Evolutionary conservation across 2,797 vertebrate species (phyloP).

Genomic region (Cyprinodon diabolis): DNA sequence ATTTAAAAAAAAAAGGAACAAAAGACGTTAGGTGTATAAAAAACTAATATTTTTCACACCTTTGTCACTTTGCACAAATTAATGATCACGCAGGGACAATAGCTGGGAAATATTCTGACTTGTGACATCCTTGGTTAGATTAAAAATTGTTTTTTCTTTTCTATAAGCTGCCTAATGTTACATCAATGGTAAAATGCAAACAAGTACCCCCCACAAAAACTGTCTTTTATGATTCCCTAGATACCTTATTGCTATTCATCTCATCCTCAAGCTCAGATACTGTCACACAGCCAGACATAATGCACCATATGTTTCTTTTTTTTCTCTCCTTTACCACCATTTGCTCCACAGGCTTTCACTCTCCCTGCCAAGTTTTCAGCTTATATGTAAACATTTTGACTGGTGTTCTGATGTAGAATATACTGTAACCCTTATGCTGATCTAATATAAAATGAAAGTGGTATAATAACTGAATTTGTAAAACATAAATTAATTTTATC

Average conservation of each 20-base stretch:
- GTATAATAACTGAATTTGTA: conserved; percentile 29
- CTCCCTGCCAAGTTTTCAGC: conserved; percentile 37
- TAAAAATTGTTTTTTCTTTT: background rate
- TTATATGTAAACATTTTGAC: conserved; percentile 53
- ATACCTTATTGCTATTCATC: conserved; percentile 43
- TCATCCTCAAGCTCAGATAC: conserved; percentile 31
- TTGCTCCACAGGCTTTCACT: conserved; percentile 30
- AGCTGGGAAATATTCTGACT: background rate
- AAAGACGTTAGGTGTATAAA: background rate
- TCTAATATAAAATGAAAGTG: conserved; percentile 38
- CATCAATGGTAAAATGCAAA: conserved; percentile 23
- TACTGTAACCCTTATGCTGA: conserved; percentile 21
- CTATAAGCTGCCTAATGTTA: conserved; percentile 10
- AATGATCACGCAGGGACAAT: too few relatives aligned
- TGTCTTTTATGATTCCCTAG: conserved; percentile 24
- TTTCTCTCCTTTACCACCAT: conserved; percentile 44
- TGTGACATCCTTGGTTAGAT: background rate
- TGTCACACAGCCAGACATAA: conserved; percentile 53
- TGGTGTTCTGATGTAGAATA: conserved; percentile 34
- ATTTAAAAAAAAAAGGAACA: background rate
- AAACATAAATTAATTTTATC: conserved; percentile 33
- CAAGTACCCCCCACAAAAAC: background rate
- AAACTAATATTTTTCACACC: background rate
- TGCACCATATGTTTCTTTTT: conserved; percentile 54
- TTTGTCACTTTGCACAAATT: background rate